Percentiles rank a stretch among this genome's conserved stretches.
Conservation (phyloP, 37 sponge, comb jelly and placozoan species). For the Crambe crambe region DNA sequence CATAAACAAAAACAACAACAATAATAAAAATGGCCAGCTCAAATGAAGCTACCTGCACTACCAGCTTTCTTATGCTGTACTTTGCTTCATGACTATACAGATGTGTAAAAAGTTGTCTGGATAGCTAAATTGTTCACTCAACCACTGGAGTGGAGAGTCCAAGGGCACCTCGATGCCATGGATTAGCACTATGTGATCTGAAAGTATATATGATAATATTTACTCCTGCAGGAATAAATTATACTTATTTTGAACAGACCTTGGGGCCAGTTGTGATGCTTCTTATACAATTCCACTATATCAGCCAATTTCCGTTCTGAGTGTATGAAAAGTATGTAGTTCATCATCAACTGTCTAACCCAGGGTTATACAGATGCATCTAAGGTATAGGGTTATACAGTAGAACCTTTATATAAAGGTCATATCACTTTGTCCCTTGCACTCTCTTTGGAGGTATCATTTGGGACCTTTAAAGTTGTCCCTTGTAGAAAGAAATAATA, state of each 20-base stretch:
- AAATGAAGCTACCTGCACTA: too few species aligned
- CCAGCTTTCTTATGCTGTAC: not conserved
- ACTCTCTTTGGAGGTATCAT: too few species aligned
- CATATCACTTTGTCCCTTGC: too few species aligned
- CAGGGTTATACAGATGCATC: too few species aligned
- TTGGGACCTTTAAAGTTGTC: too few species aligned
- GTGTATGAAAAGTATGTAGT: not conserved
- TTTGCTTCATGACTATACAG: constrained; percentile 55
- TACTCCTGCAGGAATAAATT: not conserved
- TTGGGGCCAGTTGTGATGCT: not conserved
- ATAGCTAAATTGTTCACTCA: constrained; percentile 86
- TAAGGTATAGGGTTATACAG: too few species aligned
- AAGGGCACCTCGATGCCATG: constrained; percentile 88
- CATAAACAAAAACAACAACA: not conserved
- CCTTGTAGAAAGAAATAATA: too few species aligned
- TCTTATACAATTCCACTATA: constrained; percentile 14
- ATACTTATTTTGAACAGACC: not conserved
- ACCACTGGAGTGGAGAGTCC: constrained; percentile 88
- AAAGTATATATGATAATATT: not conserved
- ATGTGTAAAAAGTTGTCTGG: constrained; percentile 98
- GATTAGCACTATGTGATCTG: constrained; percentile 47
- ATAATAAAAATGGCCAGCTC: too few species aligned
- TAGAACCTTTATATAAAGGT: too few species aligned
- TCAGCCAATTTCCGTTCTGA: not conserved
- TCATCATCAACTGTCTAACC: not conserved